These are phyloP conservation scores for Neostethus bicornis DNA, from an alignment of 2,797 vertebrate species.

Conservation along the genomic window DNA sequence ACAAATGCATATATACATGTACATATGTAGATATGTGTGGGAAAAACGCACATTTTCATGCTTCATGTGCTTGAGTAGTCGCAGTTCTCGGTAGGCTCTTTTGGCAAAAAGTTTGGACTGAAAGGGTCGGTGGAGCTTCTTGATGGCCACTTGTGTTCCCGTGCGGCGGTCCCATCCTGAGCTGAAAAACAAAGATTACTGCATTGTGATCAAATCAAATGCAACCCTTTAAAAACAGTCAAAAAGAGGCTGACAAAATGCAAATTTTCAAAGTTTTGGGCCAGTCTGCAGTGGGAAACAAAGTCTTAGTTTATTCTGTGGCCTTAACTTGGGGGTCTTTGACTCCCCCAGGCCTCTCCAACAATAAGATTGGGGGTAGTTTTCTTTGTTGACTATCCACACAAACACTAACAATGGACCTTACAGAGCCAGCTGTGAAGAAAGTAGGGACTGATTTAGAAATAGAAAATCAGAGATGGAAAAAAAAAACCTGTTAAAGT, in stretches of 20 bases:
- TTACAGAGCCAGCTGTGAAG: slow-evolving; percentile 43
- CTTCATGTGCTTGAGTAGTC: slow-evolving; percentile 94
- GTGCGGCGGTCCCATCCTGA: slow-evolving; percentile 86
- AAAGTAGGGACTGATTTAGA: slow-evolving; percentile 7
- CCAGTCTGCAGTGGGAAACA: slow-evolving; percentile 24
- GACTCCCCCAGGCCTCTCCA: slow-evolving; percentile 43
- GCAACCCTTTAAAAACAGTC: background rate
- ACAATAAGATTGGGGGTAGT: slow-evolving; percentile 55
- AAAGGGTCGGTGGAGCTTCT: slow-evolving; percentile 94
- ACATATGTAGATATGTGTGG: background rate
- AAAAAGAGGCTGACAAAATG: background rate
- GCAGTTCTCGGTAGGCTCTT: slow-evolving; percentile 89
- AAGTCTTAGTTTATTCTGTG: slow-evolving; percentile 23
- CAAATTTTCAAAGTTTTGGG: background rate
- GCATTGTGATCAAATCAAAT: background rate
- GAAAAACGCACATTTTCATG: slow-evolving; percentile 88
- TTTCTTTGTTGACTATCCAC: slow-evolving; percentile 68
- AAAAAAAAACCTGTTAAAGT: background rate
- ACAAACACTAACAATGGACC: slow-evolving; percentile 41
- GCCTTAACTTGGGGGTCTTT: slow-evolving; percentile 41
- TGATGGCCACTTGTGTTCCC: slow-evolving; percentile 88
- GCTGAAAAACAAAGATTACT: slow-evolving; percentile 63
- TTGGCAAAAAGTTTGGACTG: slow-evolving; percentile 94
- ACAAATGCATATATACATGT: background rate
- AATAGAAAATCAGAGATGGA: slow-evolving; percentile 1